Evolutionary conservation across 2,113 vertebrate genomes (phyloP).

Genomic region (Butorides virescens): DNA sequence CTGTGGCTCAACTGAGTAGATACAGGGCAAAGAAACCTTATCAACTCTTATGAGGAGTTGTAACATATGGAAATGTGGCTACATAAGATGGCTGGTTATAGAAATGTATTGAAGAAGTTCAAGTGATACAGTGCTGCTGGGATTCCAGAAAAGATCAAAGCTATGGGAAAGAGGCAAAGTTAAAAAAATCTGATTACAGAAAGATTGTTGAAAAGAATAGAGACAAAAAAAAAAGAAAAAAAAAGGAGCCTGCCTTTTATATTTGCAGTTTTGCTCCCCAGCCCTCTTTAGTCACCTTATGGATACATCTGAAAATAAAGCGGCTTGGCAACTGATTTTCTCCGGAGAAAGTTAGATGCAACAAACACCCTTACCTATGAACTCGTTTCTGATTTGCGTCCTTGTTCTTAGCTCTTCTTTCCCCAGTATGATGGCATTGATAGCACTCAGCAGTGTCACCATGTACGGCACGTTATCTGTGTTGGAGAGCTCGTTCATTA

Average conservation of each 20-base stretch:
- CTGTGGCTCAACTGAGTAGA: not conserved
- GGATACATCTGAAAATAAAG: not conserved
- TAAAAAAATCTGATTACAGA: not conserved
- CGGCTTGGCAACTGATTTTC: not conserved
- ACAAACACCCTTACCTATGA: slow-evolving; percentile 83
- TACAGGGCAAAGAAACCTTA: not conserved
- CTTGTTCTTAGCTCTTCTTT: slow-evolving; percentile 86
- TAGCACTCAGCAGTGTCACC: slow-evolving; percentile 90
- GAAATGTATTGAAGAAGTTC: not conserved
- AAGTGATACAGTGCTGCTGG: not conserved
- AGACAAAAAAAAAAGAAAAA: not conserved
- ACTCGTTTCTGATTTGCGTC: slow-evolving; percentile 90
- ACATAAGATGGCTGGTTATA: not conserved
- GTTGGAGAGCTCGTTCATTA: slow-evolving; percentile 89
- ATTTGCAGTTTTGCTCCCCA: not conserved
- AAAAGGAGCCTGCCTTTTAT: not conserved
- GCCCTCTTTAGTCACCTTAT: not conserved
- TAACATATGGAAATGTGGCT: not conserved
- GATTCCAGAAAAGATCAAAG: not conserved
- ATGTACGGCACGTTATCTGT: slow-evolving; percentile 92
- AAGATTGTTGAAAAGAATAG: not conserved
- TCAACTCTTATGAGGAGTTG: not conserved
- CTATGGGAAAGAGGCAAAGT: not conserved
- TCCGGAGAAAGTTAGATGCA: not conserved
- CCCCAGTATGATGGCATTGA: slow-evolving; percentile 93